phyloP scores from a whole-genome alignment of 1,140 invertebrate genomes.

The Helicoverpa zea region DNA sequence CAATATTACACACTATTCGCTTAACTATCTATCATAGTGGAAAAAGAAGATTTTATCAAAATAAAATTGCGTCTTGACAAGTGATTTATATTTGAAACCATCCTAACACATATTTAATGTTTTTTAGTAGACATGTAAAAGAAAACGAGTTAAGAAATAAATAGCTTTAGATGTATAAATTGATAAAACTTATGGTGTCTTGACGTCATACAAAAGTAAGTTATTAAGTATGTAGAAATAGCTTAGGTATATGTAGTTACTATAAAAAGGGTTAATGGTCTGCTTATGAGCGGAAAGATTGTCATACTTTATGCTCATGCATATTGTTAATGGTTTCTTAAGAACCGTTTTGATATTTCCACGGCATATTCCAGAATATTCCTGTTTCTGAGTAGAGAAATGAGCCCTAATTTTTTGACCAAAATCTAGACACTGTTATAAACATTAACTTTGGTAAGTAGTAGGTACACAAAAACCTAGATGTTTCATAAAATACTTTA shows the following conservation, averaged over 20 bases:
- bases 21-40: neutral
- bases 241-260: neutral
- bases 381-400: too few relatives aligned
- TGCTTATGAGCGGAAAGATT: neutral
- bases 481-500: too few relatives aligned
- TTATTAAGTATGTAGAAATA: neutral
- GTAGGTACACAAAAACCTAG: too few relatives aligned
- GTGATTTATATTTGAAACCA: neutral
- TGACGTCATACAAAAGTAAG: slow-evolving; percentile 1
- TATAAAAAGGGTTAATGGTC: slow-evolving; percentile 7
- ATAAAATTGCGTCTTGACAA: neutral
- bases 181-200: neutral
- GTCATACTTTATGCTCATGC: neutral
- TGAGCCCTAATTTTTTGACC: too few relatives aligned
- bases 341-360: neutral
- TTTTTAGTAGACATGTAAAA: neutral
- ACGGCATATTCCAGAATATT: too few relatives aligned
- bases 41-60: slow-evolving; percentile 5
- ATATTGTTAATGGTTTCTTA: neutral
- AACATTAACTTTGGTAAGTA: too few relatives aligned
- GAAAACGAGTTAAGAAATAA: slow-evolving; percentile 9
- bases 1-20: neutral
- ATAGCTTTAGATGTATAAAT: slow-evolving; percentile 1
- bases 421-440: neutral
- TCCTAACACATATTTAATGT: neutral